phyloP scores from a whole-genome alignment of 2,888 invertebrate genomes.

The Drosophila acutilabella region DNA sequence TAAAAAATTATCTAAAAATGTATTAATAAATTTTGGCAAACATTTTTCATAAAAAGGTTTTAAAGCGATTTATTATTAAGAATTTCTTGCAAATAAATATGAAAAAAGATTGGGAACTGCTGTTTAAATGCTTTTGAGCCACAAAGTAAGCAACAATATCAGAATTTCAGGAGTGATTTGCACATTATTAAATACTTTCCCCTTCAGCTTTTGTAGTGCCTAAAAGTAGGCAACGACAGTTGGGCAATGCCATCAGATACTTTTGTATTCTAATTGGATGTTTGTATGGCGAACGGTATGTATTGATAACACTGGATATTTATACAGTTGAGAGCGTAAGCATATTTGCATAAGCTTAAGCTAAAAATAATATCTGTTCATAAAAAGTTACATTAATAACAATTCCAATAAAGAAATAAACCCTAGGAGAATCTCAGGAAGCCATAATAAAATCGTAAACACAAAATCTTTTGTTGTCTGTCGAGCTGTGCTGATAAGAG shows the following conservation, averaged over 20 bases:
- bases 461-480: constrained; percentile 33
- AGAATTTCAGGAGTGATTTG: not conserved
- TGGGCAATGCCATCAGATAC: not conserved
- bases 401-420: too few species aligned
- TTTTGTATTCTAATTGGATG: not conserved
- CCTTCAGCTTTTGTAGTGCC: constrained; percentile 6
- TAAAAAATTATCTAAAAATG: not conserved
- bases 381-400: constrained; percentile 29
- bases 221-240: constrained; percentile 24
- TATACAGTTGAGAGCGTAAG: not conserved
- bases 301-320: not conserved
- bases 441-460: constrained; percentile 49
- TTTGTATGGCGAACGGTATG: not conserved
- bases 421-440: constrained; percentile 35
- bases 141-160: constrained; percentile 20
- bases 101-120: not conserved
- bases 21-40: not conserved
- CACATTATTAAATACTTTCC: not conserved
- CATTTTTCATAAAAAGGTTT: not conserved
- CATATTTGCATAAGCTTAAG: not conserved
- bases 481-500: constrained; percentile 41
- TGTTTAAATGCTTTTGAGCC: constrained; percentile 5
- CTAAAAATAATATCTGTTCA: not conserved
- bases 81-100: not conserved
- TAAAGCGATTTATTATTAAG: too few species aligned